Conservation (phyloP, 2,113 vertebrate genomes). For the Steatornis caripensis region DNA sequence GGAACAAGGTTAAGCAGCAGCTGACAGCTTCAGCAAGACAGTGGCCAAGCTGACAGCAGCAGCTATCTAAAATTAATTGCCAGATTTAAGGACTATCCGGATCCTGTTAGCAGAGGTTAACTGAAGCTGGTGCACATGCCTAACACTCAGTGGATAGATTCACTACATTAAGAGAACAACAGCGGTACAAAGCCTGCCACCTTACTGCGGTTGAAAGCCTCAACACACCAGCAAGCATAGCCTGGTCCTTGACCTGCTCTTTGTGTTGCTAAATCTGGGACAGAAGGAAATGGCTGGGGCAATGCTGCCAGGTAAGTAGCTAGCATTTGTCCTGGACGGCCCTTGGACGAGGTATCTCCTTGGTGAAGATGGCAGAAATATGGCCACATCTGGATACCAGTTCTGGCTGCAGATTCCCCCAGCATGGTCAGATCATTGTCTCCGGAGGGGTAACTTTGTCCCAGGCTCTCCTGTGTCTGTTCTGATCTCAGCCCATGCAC, state of each 20-base stretch:
- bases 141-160: background rate
- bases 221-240: background rate
- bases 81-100: background rate
- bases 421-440: background rate
- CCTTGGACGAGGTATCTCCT: background rate
- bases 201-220: background rate
- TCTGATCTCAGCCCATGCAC: background rate
- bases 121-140: background rate
- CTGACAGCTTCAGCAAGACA: background rate
- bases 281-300: background rate
- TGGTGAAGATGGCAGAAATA: background rate
- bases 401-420: background rate
- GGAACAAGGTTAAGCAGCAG: background rate
- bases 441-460: background rate
- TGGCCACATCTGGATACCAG: background rate
- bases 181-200: background rate
- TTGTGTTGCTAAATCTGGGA: background rate
- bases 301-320: background rate
- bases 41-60: background rate
- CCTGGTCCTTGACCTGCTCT: rapidly evolving
- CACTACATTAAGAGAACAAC: background rate
- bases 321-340: background rate
- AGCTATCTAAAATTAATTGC: background rate
- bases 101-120: background rate
- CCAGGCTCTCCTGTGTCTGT: background rate